Conservation (phyloP, 2,797 vertebrate genomes). For the Epinephelus awoara region DNA sequence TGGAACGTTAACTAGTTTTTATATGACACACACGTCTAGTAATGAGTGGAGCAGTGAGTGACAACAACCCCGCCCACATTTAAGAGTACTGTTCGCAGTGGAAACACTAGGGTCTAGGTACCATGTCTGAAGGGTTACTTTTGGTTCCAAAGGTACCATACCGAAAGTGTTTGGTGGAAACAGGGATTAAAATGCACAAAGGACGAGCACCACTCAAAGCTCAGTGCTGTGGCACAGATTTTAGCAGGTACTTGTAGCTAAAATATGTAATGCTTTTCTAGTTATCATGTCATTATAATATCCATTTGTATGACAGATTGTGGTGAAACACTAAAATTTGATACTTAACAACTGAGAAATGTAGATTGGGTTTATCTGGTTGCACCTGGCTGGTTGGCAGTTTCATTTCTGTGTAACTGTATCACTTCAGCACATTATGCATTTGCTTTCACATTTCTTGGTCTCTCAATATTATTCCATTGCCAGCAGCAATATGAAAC, state of each 20-base stretch:
- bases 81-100: too few species aligned
- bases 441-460: slow-evolving; percentile 7
- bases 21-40: too few species aligned
- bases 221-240: slow-evolving; percentile 11
- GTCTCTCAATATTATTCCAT: neutral
- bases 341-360: neutral
- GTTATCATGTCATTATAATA: neutral
- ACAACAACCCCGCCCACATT: too few species aligned
- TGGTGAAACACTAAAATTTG: neutral
- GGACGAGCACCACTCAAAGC: neutral
- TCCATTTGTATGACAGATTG: neutral
- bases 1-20: too few species aligned
- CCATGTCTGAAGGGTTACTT: too few species aligned
- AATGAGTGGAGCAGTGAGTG: too few species aligned
- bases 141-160: too few species aligned
- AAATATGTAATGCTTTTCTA: slow-evolving; percentile 7
- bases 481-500: neutral
- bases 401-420: neutral
- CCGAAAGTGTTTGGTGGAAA: too few species aligned
- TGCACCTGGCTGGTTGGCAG: neutral
- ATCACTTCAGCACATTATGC: neutral
- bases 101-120: too few species aligned
- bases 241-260: slow-evolving; percentile 6
- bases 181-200: neutral
- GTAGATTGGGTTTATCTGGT: neutral